Conservation (phyloP, 2,888 invertebrate genomes). For the Germaria angustata region DNA sequence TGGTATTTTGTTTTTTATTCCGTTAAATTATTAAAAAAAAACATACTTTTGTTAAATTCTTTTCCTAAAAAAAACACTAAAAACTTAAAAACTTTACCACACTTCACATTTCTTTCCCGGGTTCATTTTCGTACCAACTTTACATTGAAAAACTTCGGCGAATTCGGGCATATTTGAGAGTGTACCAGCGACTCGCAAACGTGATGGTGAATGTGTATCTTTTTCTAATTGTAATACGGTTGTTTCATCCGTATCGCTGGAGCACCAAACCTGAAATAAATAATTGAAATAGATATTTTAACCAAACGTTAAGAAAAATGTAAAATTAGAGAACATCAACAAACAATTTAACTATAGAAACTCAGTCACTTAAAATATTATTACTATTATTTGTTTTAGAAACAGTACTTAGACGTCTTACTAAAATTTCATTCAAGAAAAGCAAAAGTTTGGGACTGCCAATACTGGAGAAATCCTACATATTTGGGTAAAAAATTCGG, state of each 20-base stretch:
- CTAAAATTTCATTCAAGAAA: no score
- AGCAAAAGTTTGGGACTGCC: no score
- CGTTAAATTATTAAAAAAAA: constrained; percentile 22
- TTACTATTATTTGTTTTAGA: no score
- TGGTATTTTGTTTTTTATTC: constrained; percentile 24
- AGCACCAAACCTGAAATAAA: constrained; percentile 88
- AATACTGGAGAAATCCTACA: no score
- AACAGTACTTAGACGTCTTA: no score
- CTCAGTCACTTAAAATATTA: no score
- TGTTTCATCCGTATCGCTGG: constrained; percentile 91
- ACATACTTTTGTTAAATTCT: constrained; percentile 27
- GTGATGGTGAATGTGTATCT: constrained; percentile 94
- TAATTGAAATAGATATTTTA: neutral
- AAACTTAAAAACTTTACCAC: constrained; percentile 83
- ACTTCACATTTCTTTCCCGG: constrained; percentile 91
- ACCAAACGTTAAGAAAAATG: no score
- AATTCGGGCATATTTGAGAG: constrained; percentile 93
- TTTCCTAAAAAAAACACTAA: neutral
- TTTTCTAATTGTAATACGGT: constrained; percentile 92
- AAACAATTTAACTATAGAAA: no score
- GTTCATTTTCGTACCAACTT: constrained; percentile 89
- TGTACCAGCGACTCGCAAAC: constrained; percentile 91
- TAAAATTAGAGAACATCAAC: no score
- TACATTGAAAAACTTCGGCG: constrained; percentile 88
- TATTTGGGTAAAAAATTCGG: no score